These are phyloP conservation scores for Corella eumyota DNA, from an alignment of 23 tunicate species.

Conservation along the genomic window DNA sequence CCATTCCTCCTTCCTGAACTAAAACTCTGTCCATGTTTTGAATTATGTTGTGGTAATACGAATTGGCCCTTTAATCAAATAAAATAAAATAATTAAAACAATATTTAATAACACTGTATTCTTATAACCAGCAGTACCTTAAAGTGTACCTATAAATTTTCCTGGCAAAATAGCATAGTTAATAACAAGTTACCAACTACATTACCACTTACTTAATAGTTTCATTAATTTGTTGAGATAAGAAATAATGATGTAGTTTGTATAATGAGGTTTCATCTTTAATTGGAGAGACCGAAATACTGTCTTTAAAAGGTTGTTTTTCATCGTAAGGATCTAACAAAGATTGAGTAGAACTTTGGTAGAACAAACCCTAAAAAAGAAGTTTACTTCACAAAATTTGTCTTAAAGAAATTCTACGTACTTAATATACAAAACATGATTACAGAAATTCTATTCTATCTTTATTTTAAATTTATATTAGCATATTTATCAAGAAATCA, in stretches of 20 bases:
- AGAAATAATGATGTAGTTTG: constrained; percentile 54
- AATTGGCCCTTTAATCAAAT: constrained; percentile 21
- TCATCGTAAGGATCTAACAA: constrained; percentile 21
- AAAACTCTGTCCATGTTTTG: constrained; percentile 69
- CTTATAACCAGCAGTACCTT: no score
- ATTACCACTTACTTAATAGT: constrained; percentile 27
- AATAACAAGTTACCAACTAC: neutral
- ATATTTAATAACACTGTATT: no score
- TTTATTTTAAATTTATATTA: no score
- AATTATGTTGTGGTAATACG: constrained; percentile 55
- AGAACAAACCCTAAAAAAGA: constrained; percentile 19
- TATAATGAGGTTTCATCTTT: constrained; percentile 22
- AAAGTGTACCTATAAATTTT: no score
- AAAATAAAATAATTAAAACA: neutral
- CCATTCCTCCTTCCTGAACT: constrained; percentile 75
- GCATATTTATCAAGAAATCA: no score
- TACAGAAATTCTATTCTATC: no score
- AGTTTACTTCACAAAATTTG: no score
- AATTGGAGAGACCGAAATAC: constrained; percentile 57
- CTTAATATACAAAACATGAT: no score
- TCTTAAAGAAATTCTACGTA: no score
- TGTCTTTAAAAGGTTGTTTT: constrained; percentile 15
- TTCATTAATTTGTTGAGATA: constrained; percentile 50
- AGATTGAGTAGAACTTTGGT: constrained; percentile 5
- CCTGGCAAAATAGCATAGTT: neutral